Conservation (phyloP, 30 jellyfish, hydroid and myxozoan species). For the Rhopilema esculentum region DNA sequence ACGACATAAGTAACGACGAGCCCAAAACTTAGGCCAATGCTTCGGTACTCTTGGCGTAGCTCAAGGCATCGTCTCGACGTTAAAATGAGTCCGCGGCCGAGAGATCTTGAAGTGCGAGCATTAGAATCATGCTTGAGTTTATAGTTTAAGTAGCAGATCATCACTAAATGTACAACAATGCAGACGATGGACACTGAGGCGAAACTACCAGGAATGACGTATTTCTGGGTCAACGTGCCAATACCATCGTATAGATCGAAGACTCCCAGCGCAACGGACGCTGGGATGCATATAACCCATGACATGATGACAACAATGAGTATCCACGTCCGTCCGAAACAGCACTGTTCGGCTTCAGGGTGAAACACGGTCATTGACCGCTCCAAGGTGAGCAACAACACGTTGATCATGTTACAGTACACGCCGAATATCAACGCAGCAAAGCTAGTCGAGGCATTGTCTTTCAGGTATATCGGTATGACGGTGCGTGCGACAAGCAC, state of each 20-base stretch:
- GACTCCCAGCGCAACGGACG: constrained; percentile 34
- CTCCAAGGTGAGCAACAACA: constrained; percentile 31
- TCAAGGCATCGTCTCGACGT: constrained; percentile 19
- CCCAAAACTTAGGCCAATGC: constrained; percentile 43
- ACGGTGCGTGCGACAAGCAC: constrained; percentile 24
- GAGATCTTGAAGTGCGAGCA: constrained; percentile 25
- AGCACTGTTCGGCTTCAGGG: neutral
- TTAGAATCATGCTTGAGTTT: constrained; percentile 4
- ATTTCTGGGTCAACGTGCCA: neutral
- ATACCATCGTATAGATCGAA: constrained; percentile 48
- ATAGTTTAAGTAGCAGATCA: constrained; percentile 20
- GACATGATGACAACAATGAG: neutral
- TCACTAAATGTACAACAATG: constrained; percentile 3
- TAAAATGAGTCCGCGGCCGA: constrained; percentile 45
- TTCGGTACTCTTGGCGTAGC: constrained; percentile 34
- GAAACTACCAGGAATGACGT: constrained; percentile 17
- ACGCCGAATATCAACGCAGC: constrained; percentile 56
- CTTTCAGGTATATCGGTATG: constrained; percentile 33
- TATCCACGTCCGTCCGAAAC: constrained; percentile 1
- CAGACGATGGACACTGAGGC: constrained; percentile 14
- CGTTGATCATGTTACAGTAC: constrained; percentile 35
- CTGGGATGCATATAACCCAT: constrained; percentile 45
- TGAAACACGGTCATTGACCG: constrained; percentile 25
- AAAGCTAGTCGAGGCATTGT: constrained; percentile 56
- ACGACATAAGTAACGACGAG: constrained; percentile 7